phyloP scores from a whole-genome alignment of 2,797 vertebrate species.

The Agapornis canus region DNA sequence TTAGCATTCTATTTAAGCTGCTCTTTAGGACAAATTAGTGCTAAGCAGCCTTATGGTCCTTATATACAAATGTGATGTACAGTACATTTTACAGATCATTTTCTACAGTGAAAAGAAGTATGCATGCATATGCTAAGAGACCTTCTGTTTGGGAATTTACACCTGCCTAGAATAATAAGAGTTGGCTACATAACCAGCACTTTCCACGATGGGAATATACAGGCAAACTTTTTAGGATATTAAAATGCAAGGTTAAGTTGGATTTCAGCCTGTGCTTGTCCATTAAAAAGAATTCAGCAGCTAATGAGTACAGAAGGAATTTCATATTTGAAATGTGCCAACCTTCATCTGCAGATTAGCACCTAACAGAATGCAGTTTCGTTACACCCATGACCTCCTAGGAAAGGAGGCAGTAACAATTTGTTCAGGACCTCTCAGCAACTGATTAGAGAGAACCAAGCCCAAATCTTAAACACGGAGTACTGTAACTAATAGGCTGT shows the following conservation, averaged over 20 bases:
- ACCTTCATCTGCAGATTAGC: not conserved
- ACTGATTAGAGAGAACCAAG: not conserved
- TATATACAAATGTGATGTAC: not conserved
- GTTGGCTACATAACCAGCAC: not conserved
- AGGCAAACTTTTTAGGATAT: not conserved
- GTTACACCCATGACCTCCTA: not conserved
- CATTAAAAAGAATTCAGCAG: not conserved
- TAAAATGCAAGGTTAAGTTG: not conserved
- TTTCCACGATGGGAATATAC: fast-evolving
- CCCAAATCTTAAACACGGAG: not conserved
- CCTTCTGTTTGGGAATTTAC: slow-evolving; percentile 11
- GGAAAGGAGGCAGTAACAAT: not conserved
- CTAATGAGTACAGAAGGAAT: not conserved
- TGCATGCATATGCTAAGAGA: not conserved
- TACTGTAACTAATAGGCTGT: not conserved
- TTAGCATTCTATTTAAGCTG: not conserved
- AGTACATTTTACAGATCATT: not conserved
- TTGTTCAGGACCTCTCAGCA: not conserved
- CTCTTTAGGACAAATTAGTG: not conserved
- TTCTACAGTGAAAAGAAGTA: not conserved
- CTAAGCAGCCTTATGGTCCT: not conserved
- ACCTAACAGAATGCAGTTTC: not conserved
- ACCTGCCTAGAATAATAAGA: slow-evolving; percentile 22
- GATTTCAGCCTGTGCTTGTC: not conserved
- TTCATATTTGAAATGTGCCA: not conserved